These are phyloP conservation scores for Solen grandis DNA, from an alignment of 1,140 invertebrate species.

Conservation along the genomic window DNA sequence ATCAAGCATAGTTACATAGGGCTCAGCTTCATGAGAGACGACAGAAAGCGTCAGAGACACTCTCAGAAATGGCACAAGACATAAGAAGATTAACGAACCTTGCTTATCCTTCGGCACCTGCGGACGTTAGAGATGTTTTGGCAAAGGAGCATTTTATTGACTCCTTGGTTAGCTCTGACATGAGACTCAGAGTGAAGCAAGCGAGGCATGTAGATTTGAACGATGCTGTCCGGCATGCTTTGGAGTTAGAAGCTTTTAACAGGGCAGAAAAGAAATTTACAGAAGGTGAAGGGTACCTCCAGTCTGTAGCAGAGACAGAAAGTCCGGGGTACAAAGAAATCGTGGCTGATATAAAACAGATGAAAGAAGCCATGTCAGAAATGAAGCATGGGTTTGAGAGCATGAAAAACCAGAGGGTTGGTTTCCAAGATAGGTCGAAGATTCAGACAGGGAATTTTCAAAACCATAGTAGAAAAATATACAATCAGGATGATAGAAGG, in stretches of 20 bases:
- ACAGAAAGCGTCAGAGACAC: background rate
- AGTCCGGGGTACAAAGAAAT: too few species aligned
- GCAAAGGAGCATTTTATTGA: slow-evolving; percentile 26
- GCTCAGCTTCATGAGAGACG: too few species aligned
- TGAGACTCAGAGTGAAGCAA: slow-evolving; percentile 22
- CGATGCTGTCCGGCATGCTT: background rate
- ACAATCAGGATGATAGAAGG: too few species aligned
- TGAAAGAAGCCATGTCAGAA: too few species aligned
- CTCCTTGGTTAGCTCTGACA: background rate
- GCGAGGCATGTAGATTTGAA: background rate
- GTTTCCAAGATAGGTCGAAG: too few species aligned
- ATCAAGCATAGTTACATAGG: slow-evolving; percentile 3
- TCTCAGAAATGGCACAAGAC: slow-evolving; percentile 23
- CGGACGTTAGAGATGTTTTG: slow-evolving; percentile 18
- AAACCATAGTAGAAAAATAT: too few species aligned
- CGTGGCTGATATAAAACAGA: too few species aligned
- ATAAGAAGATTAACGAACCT: slow-evolving; percentile 26
- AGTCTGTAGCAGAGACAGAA: too few species aligned
- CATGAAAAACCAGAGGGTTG: too few species aligned
- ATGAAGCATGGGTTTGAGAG: too few species aligned
- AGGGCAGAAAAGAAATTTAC: slow-evolving; percentile 16
- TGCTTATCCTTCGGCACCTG: slow-evolving; percentile 25
- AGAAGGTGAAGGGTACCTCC: too few species aligned
- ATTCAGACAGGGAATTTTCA: too few species aligned
- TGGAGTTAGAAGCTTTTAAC: slow-evolving; percentile 21